Evolutionary conservation across 2,888 invertebrate species (phyloP), one percentile per base, ranked within the genome.

Genomic region (Steinernema hermaphroditum): DNA sequence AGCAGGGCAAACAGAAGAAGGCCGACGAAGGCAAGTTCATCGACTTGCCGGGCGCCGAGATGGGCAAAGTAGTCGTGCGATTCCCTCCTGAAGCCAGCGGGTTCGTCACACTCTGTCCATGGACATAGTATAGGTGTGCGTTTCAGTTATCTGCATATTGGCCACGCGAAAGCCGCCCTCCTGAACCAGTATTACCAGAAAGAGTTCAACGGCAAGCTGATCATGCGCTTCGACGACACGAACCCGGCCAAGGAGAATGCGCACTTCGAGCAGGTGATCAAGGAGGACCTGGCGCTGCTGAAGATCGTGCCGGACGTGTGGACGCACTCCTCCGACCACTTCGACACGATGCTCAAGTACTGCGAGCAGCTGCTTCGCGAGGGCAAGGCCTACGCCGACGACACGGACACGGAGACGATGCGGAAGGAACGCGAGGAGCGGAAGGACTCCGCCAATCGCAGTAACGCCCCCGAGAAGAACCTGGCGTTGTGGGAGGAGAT

Each of bases 31-130:
- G 97, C 41, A 98, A 96, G 89, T 98, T 96, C 88, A 91, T 96
- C 70, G 96, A 97, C 49, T 90, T 99, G 71, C 96, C 96, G 0
- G 94, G 93, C 71, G 98, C 97, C 37, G 94, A 96, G 89, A 93
- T 93, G 91, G 97, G 97, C 34, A 94, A 98, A 89, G 96, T 99
- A 71, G 91, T 98, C 34, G 97, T 98, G 0, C 90, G 98, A 76
- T 99, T 99, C 87, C 98, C 98, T n/a, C 98, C 98, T 46, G 98
- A 99, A 89, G 98, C 98, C 43, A 96, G 96, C 81, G 98, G 96
- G 90, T 94, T 16, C 68, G 44, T 34, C 41, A 8, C 19, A n/a
- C 14, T 8, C 49, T 49, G 9, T 8, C 49, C 19, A 6, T 49
- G 14, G 49, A 49, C 6, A n/a, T n/a, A n/a, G 9, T 19, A 12